Evolutionary conservation across 2,797 vertebrate genomes (phyloP).

Genomic region (Loris lydekkerianus): DNA sequence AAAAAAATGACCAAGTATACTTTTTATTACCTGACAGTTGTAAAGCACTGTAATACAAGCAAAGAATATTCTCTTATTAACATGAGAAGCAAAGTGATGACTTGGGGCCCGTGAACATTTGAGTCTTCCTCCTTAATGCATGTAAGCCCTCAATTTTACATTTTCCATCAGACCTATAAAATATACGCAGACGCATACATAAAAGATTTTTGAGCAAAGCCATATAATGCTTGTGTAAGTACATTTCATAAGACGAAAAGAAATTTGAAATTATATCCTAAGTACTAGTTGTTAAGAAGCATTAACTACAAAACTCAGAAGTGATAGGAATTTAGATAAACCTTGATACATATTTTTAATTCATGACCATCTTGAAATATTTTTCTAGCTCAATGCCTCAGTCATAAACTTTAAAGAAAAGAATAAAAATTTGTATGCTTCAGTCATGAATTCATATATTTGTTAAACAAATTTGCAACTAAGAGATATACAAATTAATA

Average conservation of each 20-base stretch:
- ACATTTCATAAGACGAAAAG: slow-evolving; percentile 69
- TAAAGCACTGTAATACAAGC: slow-evolving; percentile 46
- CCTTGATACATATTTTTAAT: slow-evolving; percentile 61
- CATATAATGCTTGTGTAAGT: slow-evolving; percentile 69
- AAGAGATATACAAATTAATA: slow-evolving; percentile 56
- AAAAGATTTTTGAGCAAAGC: slow-evolving; percentile 79
- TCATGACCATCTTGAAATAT: slow-evolving; percentile 56
- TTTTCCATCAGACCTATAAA: slow-evolving; percentile 76
- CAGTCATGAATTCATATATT: not conserved
- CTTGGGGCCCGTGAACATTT: slow-evolving; percentile 58
- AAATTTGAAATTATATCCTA: slow-evolving; percentile 78
- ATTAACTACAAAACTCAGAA: slow-evolving; percentile 79
- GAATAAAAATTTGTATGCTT: not conserved
- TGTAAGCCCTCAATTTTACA: slow-evolving; percentile 73
- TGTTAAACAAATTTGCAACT: slow-evolving; percentile 3
- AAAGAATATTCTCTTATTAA: slow-evolving; percentile 65
- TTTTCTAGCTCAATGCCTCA: slow-evolving; percentile 42
- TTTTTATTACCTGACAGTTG: slow-evolving; percentile 42
- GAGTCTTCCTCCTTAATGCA: slow-evolving; percentile 54
- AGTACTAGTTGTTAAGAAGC: slow-evolving; percentile 71
- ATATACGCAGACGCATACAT: slow-evolving; percentile 68
- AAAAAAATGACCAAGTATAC: slow-evolving; percentile 18
- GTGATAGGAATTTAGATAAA: slow-evolving; percentile 74
- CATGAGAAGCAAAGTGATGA: slow-evolving; percentile 62
- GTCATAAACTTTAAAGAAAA: not conserved